A percentile compares a stretch with the other conserved stretches of the same genome.
phyloP scores from a whole-genome alignment of 2,113 vertebrate species.

The Dolichotis patagonum region DNA sequence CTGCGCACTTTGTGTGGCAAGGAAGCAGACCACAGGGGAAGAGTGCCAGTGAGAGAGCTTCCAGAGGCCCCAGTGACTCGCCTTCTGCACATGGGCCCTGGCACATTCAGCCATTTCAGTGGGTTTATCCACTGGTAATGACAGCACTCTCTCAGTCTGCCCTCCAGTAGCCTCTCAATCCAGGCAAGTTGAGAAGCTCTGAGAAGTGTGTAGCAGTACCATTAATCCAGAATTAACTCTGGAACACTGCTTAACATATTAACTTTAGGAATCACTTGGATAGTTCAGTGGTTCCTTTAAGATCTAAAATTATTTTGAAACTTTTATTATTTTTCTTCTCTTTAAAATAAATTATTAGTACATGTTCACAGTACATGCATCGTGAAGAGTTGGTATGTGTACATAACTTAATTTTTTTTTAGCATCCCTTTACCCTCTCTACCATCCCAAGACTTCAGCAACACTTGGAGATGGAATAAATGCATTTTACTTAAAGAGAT shows the following conservation, averaged over 20 bases:
- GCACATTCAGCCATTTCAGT: background rate
- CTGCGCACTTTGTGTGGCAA: background rate
- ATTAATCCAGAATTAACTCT: background rate
- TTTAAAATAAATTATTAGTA: too few relatives aligned
- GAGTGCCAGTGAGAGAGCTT: background rate
- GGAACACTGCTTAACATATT: background rate
- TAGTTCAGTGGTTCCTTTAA: background rate
- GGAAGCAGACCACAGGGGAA: background rate
- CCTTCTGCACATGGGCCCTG: background rate
- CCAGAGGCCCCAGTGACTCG: background rate
- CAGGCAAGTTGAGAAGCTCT: background rate
- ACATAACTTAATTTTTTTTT: too few relatives aligned
- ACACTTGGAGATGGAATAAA: too few relatives aligned
- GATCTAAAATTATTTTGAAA: background rate
- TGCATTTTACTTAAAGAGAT: too few relatives aligned
- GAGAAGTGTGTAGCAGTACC: background rate
- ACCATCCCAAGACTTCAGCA: too few relatives aligned
- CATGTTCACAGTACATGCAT: too few relatives aligned
- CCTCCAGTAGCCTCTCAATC: background rate
- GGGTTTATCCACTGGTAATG: background rate
- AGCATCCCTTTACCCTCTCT: too few relatives aligned
- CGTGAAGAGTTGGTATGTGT: too few relatives aligned
- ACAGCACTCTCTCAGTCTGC: background rate
- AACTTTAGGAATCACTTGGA: background rate
- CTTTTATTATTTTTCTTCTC: too few relatives aligned